phyloP scores from a whole-genome alignment of 2,888 invertebrate genomes.

The Amblyteles armatorius region DNA sequence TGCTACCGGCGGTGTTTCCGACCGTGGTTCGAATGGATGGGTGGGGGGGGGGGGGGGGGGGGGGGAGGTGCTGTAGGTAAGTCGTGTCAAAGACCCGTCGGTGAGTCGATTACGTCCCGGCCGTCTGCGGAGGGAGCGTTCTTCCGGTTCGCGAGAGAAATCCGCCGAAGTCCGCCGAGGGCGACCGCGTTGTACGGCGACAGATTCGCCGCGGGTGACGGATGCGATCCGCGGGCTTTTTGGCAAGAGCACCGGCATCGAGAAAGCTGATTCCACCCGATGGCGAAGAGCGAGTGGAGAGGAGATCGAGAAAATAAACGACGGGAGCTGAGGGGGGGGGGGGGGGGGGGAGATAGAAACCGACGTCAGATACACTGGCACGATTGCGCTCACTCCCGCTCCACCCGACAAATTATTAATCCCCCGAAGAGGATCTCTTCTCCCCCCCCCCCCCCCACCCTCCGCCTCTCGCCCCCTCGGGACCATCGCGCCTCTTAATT shows the following conservation, averaged over 20 bases:
- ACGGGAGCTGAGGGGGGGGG: background rate
- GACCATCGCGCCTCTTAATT: constrained; percentile 77
- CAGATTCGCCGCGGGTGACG: constrained; percentile 58
- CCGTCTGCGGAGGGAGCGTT: background rate
- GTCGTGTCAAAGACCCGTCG: constrained; percentile 58
- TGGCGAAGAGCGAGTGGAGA: constrained; percentile 38
- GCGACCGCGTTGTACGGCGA: background rate
- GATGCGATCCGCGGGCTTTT: constrained; percentile 63
- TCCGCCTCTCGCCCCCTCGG: constrained; percentile 66
- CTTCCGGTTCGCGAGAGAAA: constrained; percentile 49
- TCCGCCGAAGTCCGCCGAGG: background rate
- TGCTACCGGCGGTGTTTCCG: constrained; percentile 19
- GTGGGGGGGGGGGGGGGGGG: background rate
- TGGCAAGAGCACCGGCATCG: no score
- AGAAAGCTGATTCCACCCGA: constrained; percentile 46
- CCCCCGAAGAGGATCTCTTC: constrained; percentile 49
- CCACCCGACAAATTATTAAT: constrained; percentile 80
- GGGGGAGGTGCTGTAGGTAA: no score
- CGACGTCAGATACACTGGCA: constrained; percentile 67
- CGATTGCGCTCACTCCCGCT: constrained; percentile 69
- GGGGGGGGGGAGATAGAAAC: constrained; percentile 43
- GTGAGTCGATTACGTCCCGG: constrained; percentile 54
- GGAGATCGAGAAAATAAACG: constrained; percentile 55
- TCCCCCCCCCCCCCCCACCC: no score
- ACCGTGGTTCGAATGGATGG: background rate